Base-by-base conservation (phyloP, 1,140 invertebrate genomes). In the Trinorchestia longiramus region DNA sequence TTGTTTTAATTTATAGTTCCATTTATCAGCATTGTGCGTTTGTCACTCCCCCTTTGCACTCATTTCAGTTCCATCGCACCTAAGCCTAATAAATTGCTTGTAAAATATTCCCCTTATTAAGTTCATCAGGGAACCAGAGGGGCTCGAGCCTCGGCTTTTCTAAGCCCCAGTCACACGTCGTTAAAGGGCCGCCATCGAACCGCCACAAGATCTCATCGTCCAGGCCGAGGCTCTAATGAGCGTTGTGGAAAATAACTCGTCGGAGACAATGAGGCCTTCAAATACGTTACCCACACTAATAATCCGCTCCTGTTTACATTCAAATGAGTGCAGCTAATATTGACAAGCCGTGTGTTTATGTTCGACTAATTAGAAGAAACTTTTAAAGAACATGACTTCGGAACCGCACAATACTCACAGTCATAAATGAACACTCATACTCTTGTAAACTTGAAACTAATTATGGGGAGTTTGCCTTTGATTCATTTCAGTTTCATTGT, bases 51-150 rank as follows among this genome's bases (percentile, higher is more conserved):
- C 62, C 62, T 77, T 77, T 36, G 62, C 62, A 77, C 62, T 77
- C 62, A 77, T 77, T 77, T 36, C 62, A 77, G 62, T 77, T 77
- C 62, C 62, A 77, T 77, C 62, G 62, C 28, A 77, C 62, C 62
- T 77, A 77, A 77, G 62, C 62, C 62, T 77, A 77, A 77, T 77
- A 77, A 77, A 77, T 77, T 77, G 62, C 62, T 77, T 77, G 62
- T 77, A 77, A 77, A 77, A 77, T 77, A 77, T 77, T 77, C 62
- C 62, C 62, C 62, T 77, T 77, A 77, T 77, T 77, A 77, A 77
- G 62, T 77, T 77, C 62, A 77, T 77, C 62, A 77, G 62, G 28
- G 62, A 28, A 77, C 62, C 62, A 77, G 62, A 77, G 62, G 62
- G 62, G 62, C 62, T 77, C 62, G 36, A 77, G 62, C 8, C 11